phyloP scores from a whole-genome alignment of 2,888 invertebrate genomes.

The Corbicula japonica region DNA sequence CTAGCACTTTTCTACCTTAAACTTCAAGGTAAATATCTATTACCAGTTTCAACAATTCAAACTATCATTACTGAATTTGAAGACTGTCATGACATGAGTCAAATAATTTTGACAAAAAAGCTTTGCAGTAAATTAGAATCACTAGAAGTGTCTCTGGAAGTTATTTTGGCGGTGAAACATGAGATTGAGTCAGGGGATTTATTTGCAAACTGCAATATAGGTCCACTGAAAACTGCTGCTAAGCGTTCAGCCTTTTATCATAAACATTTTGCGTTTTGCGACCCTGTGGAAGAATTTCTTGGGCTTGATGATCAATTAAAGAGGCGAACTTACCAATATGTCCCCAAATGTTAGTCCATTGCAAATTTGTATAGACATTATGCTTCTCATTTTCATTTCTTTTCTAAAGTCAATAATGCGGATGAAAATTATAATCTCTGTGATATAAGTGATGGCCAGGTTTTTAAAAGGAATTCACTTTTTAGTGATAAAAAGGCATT shows the following conservation, averaged over 20 bases:
- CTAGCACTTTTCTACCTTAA: conserved; percentile 32
- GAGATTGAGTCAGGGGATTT: conserved; percentile 18
- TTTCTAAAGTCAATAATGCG: background rate
- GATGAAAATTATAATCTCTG: background rate
- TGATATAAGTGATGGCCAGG: conserved; percentile 36
- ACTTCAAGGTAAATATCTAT: conserved; percentile 26
- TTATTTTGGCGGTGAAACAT: background rate
- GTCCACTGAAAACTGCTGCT: conserved; percentile 8
- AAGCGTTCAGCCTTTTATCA: conserved; percentile 40
- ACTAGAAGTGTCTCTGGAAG: background rate
- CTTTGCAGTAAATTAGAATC: background rate
- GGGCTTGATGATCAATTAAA: conserved; percentile 22
- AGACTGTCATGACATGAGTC: background rate
- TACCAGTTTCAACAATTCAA: conserved; percentile 21
- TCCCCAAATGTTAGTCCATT: conserved; percentile 31
- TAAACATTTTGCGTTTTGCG: conserved; percentile 20
- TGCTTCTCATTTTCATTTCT: conserved; percentile 4
- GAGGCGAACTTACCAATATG: conserved; percentile 30
- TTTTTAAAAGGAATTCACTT: conserved; percentile 32
- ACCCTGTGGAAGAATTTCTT: conserved; percentile 28
- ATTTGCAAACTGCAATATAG: conserved; percentile 32
- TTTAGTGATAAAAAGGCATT: conserved; percentile 11
- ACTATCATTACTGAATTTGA: conserved; percentile 1
- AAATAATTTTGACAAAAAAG: background rate
- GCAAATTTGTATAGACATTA: conserved; percentile 15